Base-by-base conservation (phyloP, 1,140 invertebrate genomes). In the Brachystomella parvula region DNA sequence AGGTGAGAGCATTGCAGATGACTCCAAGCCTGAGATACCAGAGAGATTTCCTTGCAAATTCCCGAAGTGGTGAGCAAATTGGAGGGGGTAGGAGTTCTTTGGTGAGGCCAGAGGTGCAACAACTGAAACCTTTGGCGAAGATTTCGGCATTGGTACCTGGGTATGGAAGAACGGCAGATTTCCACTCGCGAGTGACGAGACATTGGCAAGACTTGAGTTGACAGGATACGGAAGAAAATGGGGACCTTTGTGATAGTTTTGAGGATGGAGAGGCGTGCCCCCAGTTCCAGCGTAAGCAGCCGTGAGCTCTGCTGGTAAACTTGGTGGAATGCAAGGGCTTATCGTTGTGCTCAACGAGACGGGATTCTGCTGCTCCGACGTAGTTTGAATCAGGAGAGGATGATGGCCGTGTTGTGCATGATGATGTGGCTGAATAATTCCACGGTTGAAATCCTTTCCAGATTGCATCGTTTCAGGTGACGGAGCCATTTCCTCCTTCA, bases 121-220 rank as follows among this genome's bases (percentile, higher is more conserved):
- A 57, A 68, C 26, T 63, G 66, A 17, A 30, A 26, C 60, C 21
- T 49, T 64, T 3, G 69, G 69, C n/a, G 63, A 68, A 3, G 21
- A 28, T 35, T 71, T 71, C 15, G 69, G 61, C n/a, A 68, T 49
- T 30, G 33, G 28, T 47, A 61, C 3, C n/a, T 62, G 26, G 24
- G 64, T 32, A 61, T 68, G 68, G 26, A 63, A 66, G 29, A 66
- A 64, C 24, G 62, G 66, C 29, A 29, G 24, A 32, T 15, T 26
- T 29, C 30, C 56, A 57, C 53, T 61, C 9, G 68, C 56, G 2
- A 64, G 12, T 21, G 69, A 63, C 19, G 2, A 53, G 33, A 71
- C 64, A 17, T 57, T 63, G 29, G 64, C 67, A 9, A 71, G 33
- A 9, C 65, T 39, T 21, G 69, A 62, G 35, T 62, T 61, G 19